Percentiles rank a stretch among this genome's conserved stretches.
phyloP scores from a whole-genome alignment of 2,113 vertebrate species.

The Cynopterus brachyotis region DNA sequence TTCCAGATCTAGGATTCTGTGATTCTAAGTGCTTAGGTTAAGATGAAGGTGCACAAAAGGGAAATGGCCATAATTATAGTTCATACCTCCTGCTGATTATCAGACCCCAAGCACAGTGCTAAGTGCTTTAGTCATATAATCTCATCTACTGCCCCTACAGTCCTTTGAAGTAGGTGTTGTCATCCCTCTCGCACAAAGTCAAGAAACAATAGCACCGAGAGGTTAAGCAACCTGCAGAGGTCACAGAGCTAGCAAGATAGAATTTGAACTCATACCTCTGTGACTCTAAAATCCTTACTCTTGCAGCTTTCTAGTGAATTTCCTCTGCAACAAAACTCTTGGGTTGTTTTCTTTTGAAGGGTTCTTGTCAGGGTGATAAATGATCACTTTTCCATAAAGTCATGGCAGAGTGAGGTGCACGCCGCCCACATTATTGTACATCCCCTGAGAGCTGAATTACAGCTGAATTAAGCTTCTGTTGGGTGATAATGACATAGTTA shows the following conservation, averaged over 20 bases:
- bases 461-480: slow-evolving; percentile 75
- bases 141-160: neutral
- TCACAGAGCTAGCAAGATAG: neutral
- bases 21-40: neutral
- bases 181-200: neutral
- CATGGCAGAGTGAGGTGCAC: slow-evolving; percentile 62
- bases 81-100: neutral
- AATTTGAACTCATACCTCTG: neutral
- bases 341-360: slow-evolving; percentile 62
- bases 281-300: neutral
- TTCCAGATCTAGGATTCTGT: neutral
- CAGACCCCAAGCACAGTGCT: neutral
- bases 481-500: slow-evolving; percentile 59
- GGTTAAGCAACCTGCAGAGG: neutral
- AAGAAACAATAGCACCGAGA: neutral
- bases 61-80: neutral
- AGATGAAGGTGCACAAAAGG: neutral
- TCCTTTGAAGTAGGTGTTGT: neutral
- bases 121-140: neutral
- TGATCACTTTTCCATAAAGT: slow-evolving; percentile 76
- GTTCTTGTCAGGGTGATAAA: slow-evolving; percentile 75
- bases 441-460: slow-evolving; percentile 76
- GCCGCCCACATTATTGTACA: slow-evolving; percentile 72
- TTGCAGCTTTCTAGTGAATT: neutral
- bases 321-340: slow-evolving; percentile 36